Evolutionary conservation across 2,113 vertebrate species (phyloP), one percentile per base, ranked within the genome.

Genomic region (Tamias sibiricus): DNA sequence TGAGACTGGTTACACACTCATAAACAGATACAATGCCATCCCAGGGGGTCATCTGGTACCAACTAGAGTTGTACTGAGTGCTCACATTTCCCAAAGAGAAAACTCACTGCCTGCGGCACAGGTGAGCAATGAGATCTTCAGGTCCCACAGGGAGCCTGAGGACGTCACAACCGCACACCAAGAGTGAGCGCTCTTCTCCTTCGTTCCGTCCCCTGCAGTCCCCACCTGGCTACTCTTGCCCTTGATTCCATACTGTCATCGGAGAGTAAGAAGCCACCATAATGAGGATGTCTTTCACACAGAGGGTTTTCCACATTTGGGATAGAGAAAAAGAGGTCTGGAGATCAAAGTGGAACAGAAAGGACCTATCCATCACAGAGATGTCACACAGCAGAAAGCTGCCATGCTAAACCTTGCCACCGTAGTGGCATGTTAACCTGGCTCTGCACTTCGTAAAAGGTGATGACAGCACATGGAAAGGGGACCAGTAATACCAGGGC

Each of bases 161-260:
- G 9, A 7, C 3, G 2, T 17, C 3, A 10, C 14, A 2, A 1
- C 7, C 14, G 0, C 66, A 64, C 35, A 20, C 35, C 5, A 4
- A 0, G 26, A 6, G 37, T 9, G 19, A 75, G 57, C 5, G 37
- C 2, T 8, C 32, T 44, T 8, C 10, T 9, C 28, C 12, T 59
- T 8, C 1, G 9, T 16, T 44, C 26, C 0, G 7, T 4, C 57
- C 66, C 32, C 26, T 1, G 0, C 20, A 0, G 32, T 17, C 12
- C 24, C 37, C 1, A 6, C 17, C 35, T 1, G 14, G 30, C 2
- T 0, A 30, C 30, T 35, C 85, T 4, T 2, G 37, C 13, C 42
- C 47, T 12, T 4, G 19, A 77, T 20, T 74, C 76, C 6, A 4
- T 5, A 28, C 40, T 6, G 37, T 59, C 74, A 1, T 12, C 16